Conservation (phyloP, 2,797 vertebrate species). For the Rhinichthys osculus region DNA sequence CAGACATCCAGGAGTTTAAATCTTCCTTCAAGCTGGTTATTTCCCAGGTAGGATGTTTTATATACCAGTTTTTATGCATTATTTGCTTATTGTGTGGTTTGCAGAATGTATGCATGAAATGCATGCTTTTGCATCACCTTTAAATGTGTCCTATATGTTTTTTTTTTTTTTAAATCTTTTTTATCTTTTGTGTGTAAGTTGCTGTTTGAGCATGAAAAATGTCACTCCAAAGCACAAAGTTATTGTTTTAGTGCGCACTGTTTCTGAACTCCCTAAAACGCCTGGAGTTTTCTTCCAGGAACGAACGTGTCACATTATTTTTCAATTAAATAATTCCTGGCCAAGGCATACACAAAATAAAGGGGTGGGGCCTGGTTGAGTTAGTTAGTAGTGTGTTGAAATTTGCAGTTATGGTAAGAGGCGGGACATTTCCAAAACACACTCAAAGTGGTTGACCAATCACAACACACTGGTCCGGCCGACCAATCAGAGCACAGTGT, state of each 20-base stretch:
- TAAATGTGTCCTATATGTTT: neutral
- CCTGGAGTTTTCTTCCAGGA: neutral
- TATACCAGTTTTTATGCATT: neutral
- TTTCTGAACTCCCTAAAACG: neutral
- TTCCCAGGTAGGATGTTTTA: slow-evolving; percentile 84
- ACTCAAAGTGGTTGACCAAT: neutral
- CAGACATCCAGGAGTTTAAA: slow-evolving; percentile 97
- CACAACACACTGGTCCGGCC: neutral
- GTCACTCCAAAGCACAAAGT: neutral
- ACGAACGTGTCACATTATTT: neutral
- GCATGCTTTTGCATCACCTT: neutral
- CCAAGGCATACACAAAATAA: neutral
- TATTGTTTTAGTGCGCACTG: neutral
- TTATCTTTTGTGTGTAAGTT: neutral
- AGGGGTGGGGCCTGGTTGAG: neutral
- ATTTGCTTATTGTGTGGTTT: neutral
- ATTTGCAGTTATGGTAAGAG: too few species aligned
- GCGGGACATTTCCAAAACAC: neutral
- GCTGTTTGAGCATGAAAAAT: neutral
- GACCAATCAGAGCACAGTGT: neutral
- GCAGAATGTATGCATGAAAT: neutral
- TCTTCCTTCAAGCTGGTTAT: slow-evolving; percentile 95
- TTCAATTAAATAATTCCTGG: neutral
- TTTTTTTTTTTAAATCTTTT: neutral
- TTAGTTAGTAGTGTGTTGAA: too few species aligned